Base-by-base conservation (phyloP, 2,888 invertebrate species). In the Muscina levida region DNA sequence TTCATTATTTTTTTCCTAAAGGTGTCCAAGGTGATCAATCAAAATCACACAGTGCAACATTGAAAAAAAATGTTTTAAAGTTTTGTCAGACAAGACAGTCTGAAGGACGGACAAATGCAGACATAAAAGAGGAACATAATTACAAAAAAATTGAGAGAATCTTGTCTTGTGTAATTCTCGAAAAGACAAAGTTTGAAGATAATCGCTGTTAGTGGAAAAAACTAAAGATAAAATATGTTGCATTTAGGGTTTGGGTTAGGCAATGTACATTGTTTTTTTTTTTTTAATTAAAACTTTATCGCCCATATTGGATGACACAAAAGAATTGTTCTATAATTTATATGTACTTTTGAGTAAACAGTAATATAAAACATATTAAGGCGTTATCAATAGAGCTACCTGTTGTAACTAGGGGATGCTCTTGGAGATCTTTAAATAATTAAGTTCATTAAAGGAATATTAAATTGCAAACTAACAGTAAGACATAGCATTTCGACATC, bases 21-120 rank as follows among this genome's bases (percentile, higher is more conserved):
- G 46, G 31, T 68, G 39, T 62, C 57, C 68, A 73, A 80, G 70
- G 77, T 73, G 70, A 80, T 80, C 77, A 73, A 80, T 80, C 80
- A 80, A 77, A 80, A 77, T 77, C 77, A 67, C 70, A 71, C 73
- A 17, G 51, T 39, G 39, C 13, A 67, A 46, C 22, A 57, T 19
- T 56, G 10, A 19, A 57, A 59, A 78, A 66, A 59, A 37, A 17
- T 31, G 6, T 42, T 24, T n/a, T 72, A 73, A 71, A 75, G 39
- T 74, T 75, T 67, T 59, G 39, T 42, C 26, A 42, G 65, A 68
- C 19, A 56, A 62, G 59, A 39, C 17, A n/a, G 57, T 22, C 37
- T 6, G 37, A 37, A 4, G 8, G 13, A 73, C 10, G 26, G 57
- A 48, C 65, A 65, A 19, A 39, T 1, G 11, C n/a, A 67, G 37